phyloP scores from a whole-genome alignment of 2,797 vertebrate species.

The Cercopithecus neglectus region DNA sequence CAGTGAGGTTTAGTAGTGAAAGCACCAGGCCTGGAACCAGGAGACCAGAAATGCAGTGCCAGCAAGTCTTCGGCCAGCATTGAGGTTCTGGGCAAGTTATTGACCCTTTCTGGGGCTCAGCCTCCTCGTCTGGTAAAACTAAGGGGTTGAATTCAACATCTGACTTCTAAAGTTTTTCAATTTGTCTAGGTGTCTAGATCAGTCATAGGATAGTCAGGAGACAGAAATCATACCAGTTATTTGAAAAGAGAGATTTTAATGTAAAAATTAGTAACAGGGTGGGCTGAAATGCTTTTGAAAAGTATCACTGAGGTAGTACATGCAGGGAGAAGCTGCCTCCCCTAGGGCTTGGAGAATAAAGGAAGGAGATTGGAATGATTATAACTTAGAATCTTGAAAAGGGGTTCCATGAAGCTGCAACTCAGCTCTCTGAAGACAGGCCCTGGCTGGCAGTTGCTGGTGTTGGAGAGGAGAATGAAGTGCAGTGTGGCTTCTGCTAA shows the following conservation, averaged over 20 bases:
- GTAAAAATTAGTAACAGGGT: background rate
- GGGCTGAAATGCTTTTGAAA: background rate
- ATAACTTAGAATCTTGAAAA: background rate
- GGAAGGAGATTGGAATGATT: background rate
- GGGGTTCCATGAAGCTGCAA: background rate
- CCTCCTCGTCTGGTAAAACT: background rate
- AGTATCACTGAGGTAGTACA: no score
- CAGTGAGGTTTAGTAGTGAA: background rate
- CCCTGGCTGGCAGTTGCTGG: background rate
- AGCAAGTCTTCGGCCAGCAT: fast-evolving
- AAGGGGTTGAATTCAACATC: background rate
- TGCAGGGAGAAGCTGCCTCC: no score
- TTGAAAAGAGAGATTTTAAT: background rate
- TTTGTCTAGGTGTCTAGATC: background rate
- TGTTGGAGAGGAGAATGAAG: background rate
- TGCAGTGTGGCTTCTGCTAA: background rate
- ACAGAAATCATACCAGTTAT: background rate
- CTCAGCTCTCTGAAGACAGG: background rate
- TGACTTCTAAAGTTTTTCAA: background rate
- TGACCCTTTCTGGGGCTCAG: background rate
- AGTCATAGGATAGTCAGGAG: background rate
- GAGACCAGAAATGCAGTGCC: no score
- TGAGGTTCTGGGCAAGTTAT: background rate
- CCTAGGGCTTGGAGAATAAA: background rate
- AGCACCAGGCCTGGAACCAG: background rate